Evolutionary conservation across 2,797 vertebrate genomes (phyloP).

Genomic region (Novumbra hubbsi): DNA sequence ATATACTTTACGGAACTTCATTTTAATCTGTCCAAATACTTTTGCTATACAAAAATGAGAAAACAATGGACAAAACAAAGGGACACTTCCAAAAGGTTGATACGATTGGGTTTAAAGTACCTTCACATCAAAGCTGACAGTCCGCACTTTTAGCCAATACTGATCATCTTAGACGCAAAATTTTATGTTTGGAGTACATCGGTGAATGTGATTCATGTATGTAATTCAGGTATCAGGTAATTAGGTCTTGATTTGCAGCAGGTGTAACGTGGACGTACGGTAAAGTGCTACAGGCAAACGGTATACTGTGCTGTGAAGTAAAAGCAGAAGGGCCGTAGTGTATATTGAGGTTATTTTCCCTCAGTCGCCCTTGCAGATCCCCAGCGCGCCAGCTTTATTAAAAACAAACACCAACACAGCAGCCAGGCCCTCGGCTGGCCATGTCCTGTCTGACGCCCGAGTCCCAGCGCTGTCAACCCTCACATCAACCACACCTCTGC

Average conservation of each 20-base stretch:
- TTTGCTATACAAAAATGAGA: too few relatives aligned
- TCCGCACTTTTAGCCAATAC: too few relatives aligned
- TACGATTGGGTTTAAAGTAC: too few relatives aligned
- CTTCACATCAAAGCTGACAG: too few relatives aligned
- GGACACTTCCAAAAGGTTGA: too few relatives aligned
- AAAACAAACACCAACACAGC: slow-evolving; percentile 66
- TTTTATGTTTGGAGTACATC: slow-evolving; percentile 5
- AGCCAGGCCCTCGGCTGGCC: slow-evolving; percentile 33
- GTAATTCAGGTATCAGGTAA: neutral
- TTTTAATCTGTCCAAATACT: too few relatives aligned
- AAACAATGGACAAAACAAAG: too few relatives aligned
- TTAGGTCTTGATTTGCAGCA: too few relatives aligned
- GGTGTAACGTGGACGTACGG: neutral
- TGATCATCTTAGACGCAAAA: neutral
- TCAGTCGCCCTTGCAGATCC: slow-evolving; percentile 34
- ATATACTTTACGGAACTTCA: too few relatives aligned
- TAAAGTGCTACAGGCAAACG: neutral
- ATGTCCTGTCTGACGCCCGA: slow-evolving; percentile 30
- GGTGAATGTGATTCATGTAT: neutral
- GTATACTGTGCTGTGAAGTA: neutral
- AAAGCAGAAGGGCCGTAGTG: slow-evolving; percentile 8
- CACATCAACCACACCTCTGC: slow-evolving; percentile 17
- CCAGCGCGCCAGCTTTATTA: slow-evolving; percentile 61
- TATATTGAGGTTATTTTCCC: slow-evolving; percentile 46
- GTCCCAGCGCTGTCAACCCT: slow-evolving; percentile 28